Conservation (phyloP, 2,888 invertebrate genomes). For the Eledone cirrhosa region DNA sequence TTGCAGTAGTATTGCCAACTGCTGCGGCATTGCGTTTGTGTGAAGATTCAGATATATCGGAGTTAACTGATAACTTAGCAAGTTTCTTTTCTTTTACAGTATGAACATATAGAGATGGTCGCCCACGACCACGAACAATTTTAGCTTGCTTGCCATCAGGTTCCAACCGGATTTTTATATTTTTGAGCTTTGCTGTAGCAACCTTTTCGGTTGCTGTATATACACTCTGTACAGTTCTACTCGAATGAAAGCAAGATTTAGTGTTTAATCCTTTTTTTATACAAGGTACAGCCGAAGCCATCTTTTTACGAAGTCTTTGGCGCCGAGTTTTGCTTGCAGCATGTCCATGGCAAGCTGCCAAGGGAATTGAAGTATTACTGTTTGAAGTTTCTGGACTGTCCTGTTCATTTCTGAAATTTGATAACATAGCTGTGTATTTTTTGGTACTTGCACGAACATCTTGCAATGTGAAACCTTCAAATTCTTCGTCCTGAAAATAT, state of each 20-base stretch:
- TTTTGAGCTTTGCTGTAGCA: slow-evolving; percentile 34
- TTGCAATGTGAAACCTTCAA: slow-evolving; percentile 54
- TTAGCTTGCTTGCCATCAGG: slow-evolving; percentile 35
- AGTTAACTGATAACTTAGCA: background rate
- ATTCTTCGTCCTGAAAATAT: slow-evolving; percentile 58
- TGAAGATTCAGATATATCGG: background rate
- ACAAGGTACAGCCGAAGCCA: slow-evolving; percentile 43
- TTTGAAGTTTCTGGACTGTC: slow-evolving; percentile 25
- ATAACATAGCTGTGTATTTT: slow-evolving; percentile 28
- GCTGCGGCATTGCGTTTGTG: background rate
- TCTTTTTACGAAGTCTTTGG: slow-evolving; percentile 38
- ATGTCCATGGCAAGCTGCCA: slow-evolving; percentile 31
- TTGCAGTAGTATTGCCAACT: background rate
- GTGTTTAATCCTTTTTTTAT: slow-evolving; percentile 39
- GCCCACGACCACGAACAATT: slow-evolving; percentile 36
- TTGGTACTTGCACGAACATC: slow-evolving; percentile 45
- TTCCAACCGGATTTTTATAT: slow-evolving; percentile 37
- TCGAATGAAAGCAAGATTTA: slow-evolving; percentile 38
- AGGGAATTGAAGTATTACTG: slow-evolving; percentile 18
- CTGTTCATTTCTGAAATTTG: background rate
- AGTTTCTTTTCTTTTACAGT: background rate
- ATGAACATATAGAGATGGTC: slow-evolving; percentile 33
- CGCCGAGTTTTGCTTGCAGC: slow-evolving; percentile 38
- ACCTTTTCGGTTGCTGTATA: slow-evolving; percentile 20
- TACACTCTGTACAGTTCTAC: slow-evolving; percentile 30